Conservation (phyloP, 2,113 vertebrate species). For the Tinamus guttatus region DNA sequence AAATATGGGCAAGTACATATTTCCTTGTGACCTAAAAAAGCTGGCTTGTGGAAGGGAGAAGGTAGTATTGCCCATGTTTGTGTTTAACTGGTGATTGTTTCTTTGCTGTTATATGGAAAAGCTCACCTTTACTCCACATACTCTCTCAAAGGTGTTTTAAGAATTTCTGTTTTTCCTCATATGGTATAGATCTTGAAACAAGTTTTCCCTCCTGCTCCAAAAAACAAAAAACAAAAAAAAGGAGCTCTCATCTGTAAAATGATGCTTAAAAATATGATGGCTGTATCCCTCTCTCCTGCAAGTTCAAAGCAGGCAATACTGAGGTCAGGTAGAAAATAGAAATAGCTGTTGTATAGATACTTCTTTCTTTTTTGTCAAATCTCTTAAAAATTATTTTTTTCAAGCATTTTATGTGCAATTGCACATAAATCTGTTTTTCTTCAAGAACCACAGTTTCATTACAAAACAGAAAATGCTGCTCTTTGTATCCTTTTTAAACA, state of each 20-base stretch:
- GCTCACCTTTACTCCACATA: neutral
- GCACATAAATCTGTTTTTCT: neutral
- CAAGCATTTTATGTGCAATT: neutral
- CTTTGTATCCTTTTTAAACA: neutral
- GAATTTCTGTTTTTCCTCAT: neutral
- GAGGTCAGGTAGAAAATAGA: neutral
- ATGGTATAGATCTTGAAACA: neutral
- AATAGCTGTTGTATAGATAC: neutral
- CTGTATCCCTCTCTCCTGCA: neutral
- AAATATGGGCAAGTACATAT: neutral
- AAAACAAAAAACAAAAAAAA: neutral
- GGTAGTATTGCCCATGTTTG: neutral
- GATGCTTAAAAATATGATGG: neutral
- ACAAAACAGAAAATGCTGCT: neutral
- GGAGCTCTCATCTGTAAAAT: neutral
- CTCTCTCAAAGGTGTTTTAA: neutral
- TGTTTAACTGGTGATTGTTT: neutral
- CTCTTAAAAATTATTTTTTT: neutral
- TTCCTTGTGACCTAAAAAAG: slow-evolving; percentile 1
- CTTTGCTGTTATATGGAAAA: neutral
- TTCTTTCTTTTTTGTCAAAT: neutral
- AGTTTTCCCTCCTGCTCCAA: neutral
- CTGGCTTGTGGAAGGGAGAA: neutral
- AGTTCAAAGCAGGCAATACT: neutral
- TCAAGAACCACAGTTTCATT: neutral